Evolutionary conservation across 2,888 invertebrate genomes (phyloP).

Genomic region (Portevinia maculata): DNA sequence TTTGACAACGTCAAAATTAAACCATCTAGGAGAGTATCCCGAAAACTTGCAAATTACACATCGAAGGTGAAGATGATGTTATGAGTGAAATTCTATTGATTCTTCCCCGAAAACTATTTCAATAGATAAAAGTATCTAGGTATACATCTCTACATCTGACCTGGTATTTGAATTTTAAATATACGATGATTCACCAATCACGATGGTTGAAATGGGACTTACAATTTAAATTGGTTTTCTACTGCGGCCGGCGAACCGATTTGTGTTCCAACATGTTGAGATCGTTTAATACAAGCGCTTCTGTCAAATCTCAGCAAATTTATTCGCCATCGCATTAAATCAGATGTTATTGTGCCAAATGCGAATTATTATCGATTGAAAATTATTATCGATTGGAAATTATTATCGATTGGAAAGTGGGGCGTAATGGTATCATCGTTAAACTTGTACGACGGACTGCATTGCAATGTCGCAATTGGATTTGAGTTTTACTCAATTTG

Average conservation of each 20-base stretch:
- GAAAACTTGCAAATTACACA: too few species aligned
- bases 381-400: too few species aligned
- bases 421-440: conserved; percentile 36
- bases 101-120: neutral
- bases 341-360: conserved; percentile 20
- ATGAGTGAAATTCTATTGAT: neutral
- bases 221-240: conserved; percentile 12
- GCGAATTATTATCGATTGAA: conserved; percentile 32
- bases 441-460: neutral
- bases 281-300: conserved; percentile 11
- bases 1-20: neutral
- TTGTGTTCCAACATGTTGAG: conserved; percentile 4
- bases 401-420: conserved; percentile 37
- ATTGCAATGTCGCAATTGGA: neutral
- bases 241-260: neutral
- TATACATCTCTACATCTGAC: conserved; percentile 6
- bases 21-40: too few species aligned
- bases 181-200: conserved; percentile 16
- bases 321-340: conserved; percentile 4
- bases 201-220: too few species aligned
- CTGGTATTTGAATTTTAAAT: neutral
- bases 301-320: neutral
- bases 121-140: neutral
- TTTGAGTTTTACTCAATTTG: too few species aligned
- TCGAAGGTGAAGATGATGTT: too few species aligned